Evolutionary conservation across 1,140 invertebrate genomes (phyloP).

Genomic region (Drosophila pseudoananassae): DNA sequence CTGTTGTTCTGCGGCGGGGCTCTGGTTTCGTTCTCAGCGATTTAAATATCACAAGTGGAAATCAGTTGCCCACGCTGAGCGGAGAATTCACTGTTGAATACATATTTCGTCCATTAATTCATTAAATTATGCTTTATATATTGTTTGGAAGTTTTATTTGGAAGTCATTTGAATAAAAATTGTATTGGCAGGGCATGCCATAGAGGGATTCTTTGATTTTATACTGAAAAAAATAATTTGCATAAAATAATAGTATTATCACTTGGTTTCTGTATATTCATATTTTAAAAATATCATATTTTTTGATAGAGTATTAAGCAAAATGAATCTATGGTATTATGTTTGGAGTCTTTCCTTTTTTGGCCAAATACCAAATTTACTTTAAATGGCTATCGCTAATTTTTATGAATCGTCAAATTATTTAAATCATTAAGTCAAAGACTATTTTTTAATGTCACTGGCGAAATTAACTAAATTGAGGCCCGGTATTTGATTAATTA

Average conservation of each 20-base stretch:
- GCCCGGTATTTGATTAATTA: conserved; percentile 72
- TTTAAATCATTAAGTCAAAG: conserved; percentile 65
- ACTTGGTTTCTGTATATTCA: not conserved
- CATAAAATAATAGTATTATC: not conserved
- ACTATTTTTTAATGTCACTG: conserved; percentile 67
- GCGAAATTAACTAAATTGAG: conserved; percentile 77
- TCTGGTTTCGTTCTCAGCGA: conserved; percentile 30
- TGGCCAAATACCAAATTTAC: conserved; percentile 47
- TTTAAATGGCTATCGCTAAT: conserved; percentile 63
- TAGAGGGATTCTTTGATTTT: not conserved
- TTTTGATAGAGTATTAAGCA: not conserved
- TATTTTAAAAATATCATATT: not conserved
- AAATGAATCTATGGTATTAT: not conserved
- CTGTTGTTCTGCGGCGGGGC: conserved; percentile 12
- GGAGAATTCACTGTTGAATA: conserved; percentile 29
- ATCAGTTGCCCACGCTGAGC: conserved; percentile 65
- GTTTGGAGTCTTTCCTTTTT: conserved; percentile 5
- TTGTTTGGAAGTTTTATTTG: conserved; percentile 4
- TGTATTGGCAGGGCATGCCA: conserved; percentile 1
- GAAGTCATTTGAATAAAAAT: conserved; percentile 19
- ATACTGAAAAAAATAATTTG: conserved; percentile 5
- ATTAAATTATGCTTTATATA: conserved; percentile 76
- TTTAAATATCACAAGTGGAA: conserved; percentile 74
- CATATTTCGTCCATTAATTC: conserved; percentile 55
- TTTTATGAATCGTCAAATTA: conserved; percentile 55